Base-by-base conservation (phyloP, 2,797 vertebrate genomes). In the Leptatherina wallacei region DNA sequence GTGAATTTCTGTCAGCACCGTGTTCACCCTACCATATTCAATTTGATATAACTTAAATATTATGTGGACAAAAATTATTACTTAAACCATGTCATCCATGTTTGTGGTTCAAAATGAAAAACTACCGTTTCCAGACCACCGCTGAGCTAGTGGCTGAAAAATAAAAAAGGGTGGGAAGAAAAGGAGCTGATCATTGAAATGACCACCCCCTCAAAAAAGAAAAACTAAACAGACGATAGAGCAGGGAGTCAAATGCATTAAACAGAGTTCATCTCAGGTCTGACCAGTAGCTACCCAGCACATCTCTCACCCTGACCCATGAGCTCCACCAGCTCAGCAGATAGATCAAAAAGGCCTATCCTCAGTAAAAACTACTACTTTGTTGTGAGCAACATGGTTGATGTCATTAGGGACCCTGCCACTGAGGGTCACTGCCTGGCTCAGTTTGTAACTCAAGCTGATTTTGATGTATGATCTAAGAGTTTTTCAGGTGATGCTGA, bases 291-390 rank as follows among this genome's bases (percentile, higher is more conserved):
- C 80, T 84, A 81, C 87, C 89, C 88, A 84, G 85, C 85, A 80
- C 78, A 73, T 91, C 82, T 78, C 77, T 94, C 86, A 88, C 94
- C 94, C 92, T 95, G 94, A 95, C 94, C 94, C 85, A 51, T 77
- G 61, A 40, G 51, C 84, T 84, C 64, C 82, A 91, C 80, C 81
- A 92, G 83, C 91, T 93, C 91, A 93, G 94, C 93, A 94, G 83
- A 92, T 91, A 85, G 83, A 90, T 90, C 87, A 91, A 91, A 93
- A 92, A 90, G 88, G 77, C 80, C 80, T 77, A 69, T 87, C 83
- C 86, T 86, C 73, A 85, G 82, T 86, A 83, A 77, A 92, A 93
- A 91, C 76, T 44, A 49, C 79, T 73, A 76, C 84, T 75, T 62
- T 52, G 52, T 72, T 68, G 49, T 84, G 88, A 85, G 85, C 81